These are phyloP conservation scores for Thecophora atra DNA, from an alignment of 2,888 invertebrate genomes.

Conservation along the genomic window DNA sequence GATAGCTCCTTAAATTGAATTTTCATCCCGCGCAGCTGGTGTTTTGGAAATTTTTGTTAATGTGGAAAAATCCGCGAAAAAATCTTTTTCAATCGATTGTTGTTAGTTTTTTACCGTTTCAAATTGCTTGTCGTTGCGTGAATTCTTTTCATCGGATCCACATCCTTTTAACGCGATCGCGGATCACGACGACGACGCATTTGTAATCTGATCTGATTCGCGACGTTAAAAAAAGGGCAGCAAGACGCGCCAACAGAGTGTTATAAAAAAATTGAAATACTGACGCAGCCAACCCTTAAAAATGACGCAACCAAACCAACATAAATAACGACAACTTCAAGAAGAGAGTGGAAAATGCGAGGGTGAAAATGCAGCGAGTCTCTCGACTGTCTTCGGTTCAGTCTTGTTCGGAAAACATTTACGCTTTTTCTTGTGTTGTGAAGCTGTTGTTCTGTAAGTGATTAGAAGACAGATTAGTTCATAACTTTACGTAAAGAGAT, in stretches of 20 bases:
- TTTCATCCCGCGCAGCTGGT: not conserved
- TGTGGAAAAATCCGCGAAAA: conserved; percentile 32
- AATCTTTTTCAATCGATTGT: not conserved
- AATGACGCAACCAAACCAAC: not conserved
- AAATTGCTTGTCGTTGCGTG: not conserved
- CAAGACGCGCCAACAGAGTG: not conserved
- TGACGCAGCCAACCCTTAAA: too few relatives aligned
- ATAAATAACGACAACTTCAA: not conserved
- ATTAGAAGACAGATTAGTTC: too few relatives aligned
- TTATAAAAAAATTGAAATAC: too few relatives aligned
- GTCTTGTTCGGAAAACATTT: too few relatives aligned
- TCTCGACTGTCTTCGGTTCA: too few relatives aligned
- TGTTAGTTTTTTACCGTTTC: too few relatives aligned
- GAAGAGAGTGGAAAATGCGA: not conserved
- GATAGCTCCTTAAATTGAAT: too few relatives aligned
- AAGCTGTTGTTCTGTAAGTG: too few relatives aligned
- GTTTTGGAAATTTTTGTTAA: not conserved
- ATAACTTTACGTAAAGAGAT: too few relatives aligned
- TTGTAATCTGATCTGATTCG: conserved; percentile 8
- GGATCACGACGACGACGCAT: not conserved
- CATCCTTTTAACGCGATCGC: not conserved
- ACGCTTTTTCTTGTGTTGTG: too few relatives aligned
- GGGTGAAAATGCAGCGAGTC: not conserved
- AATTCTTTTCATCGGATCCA: not conserved
- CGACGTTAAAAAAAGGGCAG: not conserved